Evolutionary conservation across 1,140 invertebrate genomes (phyloP).

Genomic region (Notospermus geniculatus): DNA sequence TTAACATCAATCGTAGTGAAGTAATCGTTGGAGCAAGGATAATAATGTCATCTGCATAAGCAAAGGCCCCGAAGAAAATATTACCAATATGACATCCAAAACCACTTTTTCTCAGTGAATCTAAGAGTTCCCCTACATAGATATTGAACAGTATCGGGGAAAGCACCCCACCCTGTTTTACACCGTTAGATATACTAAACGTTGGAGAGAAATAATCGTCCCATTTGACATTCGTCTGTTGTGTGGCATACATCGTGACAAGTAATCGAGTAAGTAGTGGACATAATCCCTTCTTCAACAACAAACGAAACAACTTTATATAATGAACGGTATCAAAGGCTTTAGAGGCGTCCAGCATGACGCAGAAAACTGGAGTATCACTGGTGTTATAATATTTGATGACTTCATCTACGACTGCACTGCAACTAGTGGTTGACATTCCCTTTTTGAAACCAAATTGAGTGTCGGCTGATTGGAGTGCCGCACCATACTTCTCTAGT

Average conservation of each 20-base stretch:
- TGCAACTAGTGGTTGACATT: too few relatives aligned
- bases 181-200: background rate
- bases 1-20: background rate
- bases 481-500: too few relatives aligned
- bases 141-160: background rate
- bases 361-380: too few relatives aligned
- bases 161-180: background rate
- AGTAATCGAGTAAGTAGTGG: background rate
- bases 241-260: background rate
- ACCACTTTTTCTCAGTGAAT: background rate
- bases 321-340: too few relatives aligned
- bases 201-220: background rate
- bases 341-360: too few relatives aligned
- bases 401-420: too few relatives aligned
- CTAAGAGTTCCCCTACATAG: background rate
- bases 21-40: background rate
- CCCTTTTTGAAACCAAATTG: too few relatives aligned
- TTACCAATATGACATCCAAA: background rate
- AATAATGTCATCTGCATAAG: background rate
- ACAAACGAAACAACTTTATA: too few relatives aligned
- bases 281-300: too few relatives aligned
- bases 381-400: too few relatives aligned
- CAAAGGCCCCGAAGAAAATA: background rate
- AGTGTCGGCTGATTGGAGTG: too few relatives aligned
- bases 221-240: background rate